Evolutionary conservation across 2,888 invertebrate species (phyloP), one percentile per base, ranked within the genome.

Genomic region (Brachyptera putata): DNA sequence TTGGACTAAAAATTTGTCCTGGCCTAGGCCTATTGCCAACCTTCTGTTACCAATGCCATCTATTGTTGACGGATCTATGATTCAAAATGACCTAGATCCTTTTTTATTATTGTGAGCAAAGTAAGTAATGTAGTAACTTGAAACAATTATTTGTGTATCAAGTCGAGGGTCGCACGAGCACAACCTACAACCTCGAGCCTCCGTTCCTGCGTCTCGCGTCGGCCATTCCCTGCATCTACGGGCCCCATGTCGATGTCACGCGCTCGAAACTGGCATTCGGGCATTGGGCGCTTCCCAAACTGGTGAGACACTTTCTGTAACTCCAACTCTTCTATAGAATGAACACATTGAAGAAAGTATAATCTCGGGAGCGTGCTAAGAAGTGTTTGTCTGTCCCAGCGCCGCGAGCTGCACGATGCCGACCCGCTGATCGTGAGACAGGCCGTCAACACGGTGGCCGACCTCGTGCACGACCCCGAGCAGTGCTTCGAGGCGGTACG

Each of bases 381-480:
- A n/a, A n/a, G n/a, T n/a, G n/a, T n/a, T n/a, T n/a, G n/a, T n/a
- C n/a, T n/a, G n/a, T 39, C n/a, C 18, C 24, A 77, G 77, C 68
- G 70, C 63, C 68, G 70, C 59, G 77, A 78, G 64, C 67, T 79
- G 9, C 72, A 74, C 57, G 66, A 70, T 61, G 67, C 69, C 48
- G 70, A 78, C 63, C 64, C 65, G 1, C 57, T 68, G 7, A 67
- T 71, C 5, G 72, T 74, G 1, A 68, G 74, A 57, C 72, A 73
- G 66, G 76, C 77, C 1, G 64, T 79, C 3, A 71, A 72, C n/a
- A 75, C 72, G 22, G 69, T 79, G 36, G 68, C 69, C 3, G 78
- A 79, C 64, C 61, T 79, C 22, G 63, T 75, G 11, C 73, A 76
- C 36, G 72, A 77, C 68, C 77, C 79, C 1, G 77, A 78, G 68